A percentile compares a stretch with the other conserved stretches of the same genome.
Evolutionary conservation across 2,797 vertebrate genomes (phyloP).

Genomic region (Meriones psammophilus): DNA sequence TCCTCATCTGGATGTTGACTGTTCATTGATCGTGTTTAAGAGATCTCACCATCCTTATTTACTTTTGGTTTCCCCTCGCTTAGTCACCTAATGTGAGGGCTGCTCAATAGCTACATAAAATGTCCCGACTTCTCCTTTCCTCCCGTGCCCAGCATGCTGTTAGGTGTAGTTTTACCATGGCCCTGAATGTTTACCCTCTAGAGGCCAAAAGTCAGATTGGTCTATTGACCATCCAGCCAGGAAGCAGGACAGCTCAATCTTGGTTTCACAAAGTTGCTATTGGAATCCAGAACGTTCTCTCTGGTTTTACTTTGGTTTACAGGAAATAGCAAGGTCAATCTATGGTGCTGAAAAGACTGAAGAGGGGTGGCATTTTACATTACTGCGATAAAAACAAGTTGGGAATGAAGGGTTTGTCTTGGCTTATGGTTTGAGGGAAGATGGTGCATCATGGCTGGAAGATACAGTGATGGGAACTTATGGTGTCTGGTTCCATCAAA

Average conservation of each 20-base stretch:
- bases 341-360: not conserved
- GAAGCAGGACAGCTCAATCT: not conserved
- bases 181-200: not conserved
- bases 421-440: not conserved
- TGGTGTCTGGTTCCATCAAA: not conserved
- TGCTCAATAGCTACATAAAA: not conserved
- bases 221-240: not conserved
- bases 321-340: constrained; percentile 49
- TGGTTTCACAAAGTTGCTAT: not conserved
- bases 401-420: not conserved
- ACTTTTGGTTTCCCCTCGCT: not conserved
- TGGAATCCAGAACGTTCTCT: constrained; percentile 12
- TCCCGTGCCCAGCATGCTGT: not conserved
- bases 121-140: not conserved
- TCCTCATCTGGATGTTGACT: not conserved
- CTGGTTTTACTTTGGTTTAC: constrained; percentile 37
- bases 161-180: not conserved
- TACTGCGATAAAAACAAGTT: not conserved
- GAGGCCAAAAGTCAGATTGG: not conserved
- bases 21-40: not conserved
- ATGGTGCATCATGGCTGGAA: too few relatives aligned
- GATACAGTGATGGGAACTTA: not conserved
- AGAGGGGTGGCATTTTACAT: not conserved
- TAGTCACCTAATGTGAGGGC: not conserved
- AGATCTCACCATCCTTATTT: not conserved